Evolutionary conservation across 2,888 invertebrate species (phyloP), one percentile per base, ranked within the genome.

Genomic region (Dryobotodes eremita): DNA sequence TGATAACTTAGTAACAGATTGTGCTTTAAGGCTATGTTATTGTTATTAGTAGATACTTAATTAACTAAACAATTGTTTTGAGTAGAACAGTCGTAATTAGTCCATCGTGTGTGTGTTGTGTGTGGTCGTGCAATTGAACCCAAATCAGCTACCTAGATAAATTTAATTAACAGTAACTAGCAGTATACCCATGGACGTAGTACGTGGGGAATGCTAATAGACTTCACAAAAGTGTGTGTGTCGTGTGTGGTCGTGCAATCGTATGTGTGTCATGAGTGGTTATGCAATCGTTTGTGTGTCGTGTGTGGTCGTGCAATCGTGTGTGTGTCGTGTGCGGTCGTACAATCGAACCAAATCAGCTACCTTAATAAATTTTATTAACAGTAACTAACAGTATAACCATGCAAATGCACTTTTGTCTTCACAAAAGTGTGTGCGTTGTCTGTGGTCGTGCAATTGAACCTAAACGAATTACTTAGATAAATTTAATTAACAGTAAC

Each of bases 351-450:
- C 48, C 74, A 55, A 81, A 71, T 59, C 42, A 68, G 62, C 68
- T 53, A 77, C 53, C 53, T 83, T 72, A 53, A 70, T 72, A 48
- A 74, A 79, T 71, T 53, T 42, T 75, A 73, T 83, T 71, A 75
- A 62, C 81, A 26, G 8, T 62, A 71, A 71, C 74, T 71, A 71
- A 13, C 62, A 36, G 31, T n/a, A 64, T 23, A 20, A 31, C 55
- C 20, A 62, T 64, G 26, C 57, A 46, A 50, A 1, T 46, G n/a
- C n/a, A n/a, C n/a, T n/a, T n/a, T n/a, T n/a, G n/a, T n/a, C n/a
- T n/a, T n/a, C n/a, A n/a, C n/a, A n/a, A n/a, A n/a, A n/a, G 31
- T 36, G 31, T 36, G 31, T 36, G 31, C 1, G 31, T 36, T 3
- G 3, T 36, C 2, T 36, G 31, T 7, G 2, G 46, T 42, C 42